Evolutionary conservation across 37 sponge, comb jelly and placozoan genomes (phyloP).

Genomic region (Spongilla lacustris): DNA sequence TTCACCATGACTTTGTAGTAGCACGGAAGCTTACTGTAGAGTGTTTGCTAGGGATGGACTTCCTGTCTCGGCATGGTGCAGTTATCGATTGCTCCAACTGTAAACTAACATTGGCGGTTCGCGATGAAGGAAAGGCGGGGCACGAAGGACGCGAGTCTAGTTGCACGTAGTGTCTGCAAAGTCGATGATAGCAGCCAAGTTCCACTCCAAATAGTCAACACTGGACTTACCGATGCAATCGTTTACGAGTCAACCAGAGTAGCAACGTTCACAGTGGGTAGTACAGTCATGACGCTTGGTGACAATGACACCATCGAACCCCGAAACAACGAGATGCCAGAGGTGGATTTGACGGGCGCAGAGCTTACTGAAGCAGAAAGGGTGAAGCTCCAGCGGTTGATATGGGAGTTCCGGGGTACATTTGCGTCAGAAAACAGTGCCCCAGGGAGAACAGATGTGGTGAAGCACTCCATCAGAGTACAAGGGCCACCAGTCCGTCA

Average conservation of each 20-base stretch:
- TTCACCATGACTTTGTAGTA: constrained; percentile 8
- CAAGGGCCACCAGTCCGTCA: constrained; percentile 19
- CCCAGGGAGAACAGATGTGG: too few species aligned
- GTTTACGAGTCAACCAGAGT: constrained; percentile 5
- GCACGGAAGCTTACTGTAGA: constrained; percentile 12
- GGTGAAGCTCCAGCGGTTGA: constrained; percentile 3
- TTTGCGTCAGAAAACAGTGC: constrained; percentile 1
- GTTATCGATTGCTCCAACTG: constrained; percentile 6
- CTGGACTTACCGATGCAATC: background rate
- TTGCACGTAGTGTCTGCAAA: constrained; percentile 16
- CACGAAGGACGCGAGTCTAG: background rate
- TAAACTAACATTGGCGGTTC: background rate
- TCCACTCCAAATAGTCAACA: constrained; percentile 9
- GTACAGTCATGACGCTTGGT: background rate
- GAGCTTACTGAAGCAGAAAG: constrained; percentile 3
- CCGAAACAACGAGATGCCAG: background rate
- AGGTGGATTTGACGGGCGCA: background rate
- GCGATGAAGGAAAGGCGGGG: background rate
- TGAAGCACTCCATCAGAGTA: constrained; percentile 15
- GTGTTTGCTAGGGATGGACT: constrained; percentile 23
- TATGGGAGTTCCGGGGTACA: constrained; percentile 5
- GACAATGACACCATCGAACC: background rate
- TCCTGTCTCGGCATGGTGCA: constrained; percentile 13
- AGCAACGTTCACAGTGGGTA: background rate
- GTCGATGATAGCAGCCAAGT: background rate